These are phyloP conservation scores for Planiliza haematocheilus DNA, from an alignment of 2,113 vertebrate species.

Conservation along the genomic window DNA sequence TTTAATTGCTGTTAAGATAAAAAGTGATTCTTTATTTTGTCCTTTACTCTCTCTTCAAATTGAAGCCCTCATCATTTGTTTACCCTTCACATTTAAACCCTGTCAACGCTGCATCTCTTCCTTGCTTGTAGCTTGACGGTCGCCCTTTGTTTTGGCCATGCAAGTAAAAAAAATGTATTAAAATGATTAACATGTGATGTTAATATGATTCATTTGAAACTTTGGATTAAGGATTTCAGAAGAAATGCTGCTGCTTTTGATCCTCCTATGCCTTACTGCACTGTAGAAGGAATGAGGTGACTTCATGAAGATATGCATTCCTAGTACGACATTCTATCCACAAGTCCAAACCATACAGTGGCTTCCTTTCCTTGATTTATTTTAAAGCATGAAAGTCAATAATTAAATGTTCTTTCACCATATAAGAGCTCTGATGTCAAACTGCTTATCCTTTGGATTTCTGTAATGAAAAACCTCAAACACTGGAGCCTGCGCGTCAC, in stretches of 20 bases:
- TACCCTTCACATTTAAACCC: constrained; percentile 10
- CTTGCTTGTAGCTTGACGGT: constrained; percentile 6
- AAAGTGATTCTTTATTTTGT: constrained; percentile 52
- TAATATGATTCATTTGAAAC: constrained; percentile 16
- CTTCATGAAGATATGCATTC: constrained; percentile 54
- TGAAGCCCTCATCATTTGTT: constrained; percentile 14
- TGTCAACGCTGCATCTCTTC: background rate
- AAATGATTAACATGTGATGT: constrained; percentile 16
- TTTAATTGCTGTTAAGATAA: constrained; percentile 73
- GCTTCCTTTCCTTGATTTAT: constrained; percentile 22
- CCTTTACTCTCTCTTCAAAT: constrained; percentile 34
- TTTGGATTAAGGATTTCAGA: constrained; percentile 44
- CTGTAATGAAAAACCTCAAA: background rate
- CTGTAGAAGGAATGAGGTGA: constrained; percentile 62
- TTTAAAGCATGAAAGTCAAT: background rate
- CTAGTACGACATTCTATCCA: constrained; percentile 30
- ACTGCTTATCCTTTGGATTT: background rate
- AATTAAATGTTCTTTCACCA: background rate
- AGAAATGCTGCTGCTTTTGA: constrained; percentile 84
- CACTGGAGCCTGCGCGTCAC: background rate
- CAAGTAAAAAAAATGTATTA: constrained; percentile 18
- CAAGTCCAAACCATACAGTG: background rate
- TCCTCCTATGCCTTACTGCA: constrained; percentile 88
- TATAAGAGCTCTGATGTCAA: constrained; percentile 9
- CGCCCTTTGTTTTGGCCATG: constrained; percentile 29